phyloP scores from a whole-genome alignment of 2,797 vertebrate species.

The Diglossa cyanea region DNA sequence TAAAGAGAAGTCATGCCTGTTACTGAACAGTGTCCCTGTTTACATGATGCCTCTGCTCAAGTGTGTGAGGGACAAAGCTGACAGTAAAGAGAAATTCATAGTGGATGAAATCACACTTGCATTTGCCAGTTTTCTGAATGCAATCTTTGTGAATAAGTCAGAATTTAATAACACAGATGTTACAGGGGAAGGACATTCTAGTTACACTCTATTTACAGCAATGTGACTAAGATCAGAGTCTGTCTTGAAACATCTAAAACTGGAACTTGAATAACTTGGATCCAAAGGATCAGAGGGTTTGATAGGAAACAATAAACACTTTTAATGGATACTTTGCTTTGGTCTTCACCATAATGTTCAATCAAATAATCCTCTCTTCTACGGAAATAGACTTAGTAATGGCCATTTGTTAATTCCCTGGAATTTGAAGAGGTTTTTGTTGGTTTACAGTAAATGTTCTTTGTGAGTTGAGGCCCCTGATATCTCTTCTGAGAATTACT shows the following conservation, averaged over 20 bases:
- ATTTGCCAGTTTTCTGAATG: slow-evolving; percentile 9
- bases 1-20: background rate
- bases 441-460: background rate
- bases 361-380: background rate
- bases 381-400: background rate
- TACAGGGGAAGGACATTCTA: background rate
- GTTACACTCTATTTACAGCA: background rate
- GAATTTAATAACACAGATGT: slow-evolving; percentile 22
- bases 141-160: slow-evolving; percentile 1
- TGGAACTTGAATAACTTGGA: background rate
- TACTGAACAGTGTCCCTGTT: background rate
- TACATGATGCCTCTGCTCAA: background rate
- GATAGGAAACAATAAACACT: background rate
- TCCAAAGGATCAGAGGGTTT: background rate
- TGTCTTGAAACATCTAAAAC: background rate
- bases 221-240: background rate
- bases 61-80: background rate
- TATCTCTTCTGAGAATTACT: background rate
- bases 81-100: background rate
- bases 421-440: background rate
- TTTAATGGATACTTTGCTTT: background rate
- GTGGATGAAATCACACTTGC: slow-evolving; percentile 11
- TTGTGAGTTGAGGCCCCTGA: background rate
- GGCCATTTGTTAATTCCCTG: background rate
- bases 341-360: background rate